Conservation (phyloP, 2,888 invertebrate genomes). For the Cerceris ruficornis region DNA sequence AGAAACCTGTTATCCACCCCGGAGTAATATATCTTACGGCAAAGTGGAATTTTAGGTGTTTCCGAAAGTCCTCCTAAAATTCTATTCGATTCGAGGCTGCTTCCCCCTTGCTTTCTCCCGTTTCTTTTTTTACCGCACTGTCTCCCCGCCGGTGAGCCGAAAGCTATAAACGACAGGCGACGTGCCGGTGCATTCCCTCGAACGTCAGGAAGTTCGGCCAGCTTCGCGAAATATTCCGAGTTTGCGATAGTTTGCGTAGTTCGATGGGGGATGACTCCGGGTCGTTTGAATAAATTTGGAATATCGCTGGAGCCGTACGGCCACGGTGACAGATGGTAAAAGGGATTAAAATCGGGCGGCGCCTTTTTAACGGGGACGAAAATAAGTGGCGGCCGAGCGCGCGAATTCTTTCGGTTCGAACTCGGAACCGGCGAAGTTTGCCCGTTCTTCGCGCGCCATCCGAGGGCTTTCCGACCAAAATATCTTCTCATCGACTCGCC, state of each 20-base stretch:
- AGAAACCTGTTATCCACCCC: slow-evolving; percentile 10
- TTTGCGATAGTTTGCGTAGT: not conserved
- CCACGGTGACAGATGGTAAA: not conserved
- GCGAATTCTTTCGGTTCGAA: slow-evolving; percentile 56
- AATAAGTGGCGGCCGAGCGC: slow-evolving; percentile 46
- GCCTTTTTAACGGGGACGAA: slow-evolving; percentile 43
- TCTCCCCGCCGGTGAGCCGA: not conserved
- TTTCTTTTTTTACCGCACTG: not conserved
- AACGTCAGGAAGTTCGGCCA: not conserved
- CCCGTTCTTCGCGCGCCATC: slow-evolving; percentile 6
- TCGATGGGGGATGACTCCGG: not conserved
- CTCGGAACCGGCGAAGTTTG: slow-evolving; percentile 18
- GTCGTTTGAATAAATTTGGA: slow-evolving; percentile 14
- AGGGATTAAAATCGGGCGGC: slow-evolving; percentile 27
- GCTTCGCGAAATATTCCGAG: not conserved
- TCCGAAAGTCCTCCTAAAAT: slow-evolving; percentile 27
- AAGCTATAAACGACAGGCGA: slow-evolving; percentile 28
- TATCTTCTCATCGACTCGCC: slow-evolving; percentile 33
- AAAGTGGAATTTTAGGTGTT: slow-evolving; percentile 27
- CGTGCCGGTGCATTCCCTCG: slow-evolving; percentile 26
- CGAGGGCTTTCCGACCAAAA: slow-evolving; percentile 38
- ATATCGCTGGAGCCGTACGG: not conserved
- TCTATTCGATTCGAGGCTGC: slow-evolving; percentile 20
- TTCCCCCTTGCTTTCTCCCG: slow-evolving; percentile 8
- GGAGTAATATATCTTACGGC: slow-evolving; percentile 16